A percentile compares a stretch with the other conserved stretches of the same genome.
phyloP scores from a whole-genome alignment of 2,888 invertebrate species.

The Cetonia aurata region DNA sequence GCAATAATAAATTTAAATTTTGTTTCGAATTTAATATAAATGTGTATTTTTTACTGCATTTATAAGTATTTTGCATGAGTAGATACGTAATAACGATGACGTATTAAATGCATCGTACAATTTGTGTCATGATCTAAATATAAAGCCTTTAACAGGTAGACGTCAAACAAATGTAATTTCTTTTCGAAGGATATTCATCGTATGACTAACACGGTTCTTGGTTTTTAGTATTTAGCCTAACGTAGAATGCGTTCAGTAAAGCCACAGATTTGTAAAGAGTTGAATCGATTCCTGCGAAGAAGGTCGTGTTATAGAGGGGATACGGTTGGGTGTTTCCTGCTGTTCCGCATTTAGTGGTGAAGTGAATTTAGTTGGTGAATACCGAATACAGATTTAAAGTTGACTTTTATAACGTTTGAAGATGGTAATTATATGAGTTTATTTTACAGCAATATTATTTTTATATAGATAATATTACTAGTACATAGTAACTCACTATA shows the following conservation, averaged over 20 bases:
- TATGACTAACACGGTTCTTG: slow-evolving; percentile 1
- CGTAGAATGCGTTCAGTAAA: slow-evolving; percentile 14
- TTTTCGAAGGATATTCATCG: neutral
- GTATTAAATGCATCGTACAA: neutral
- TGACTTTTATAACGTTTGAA: neutral
- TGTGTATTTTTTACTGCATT: neutral
- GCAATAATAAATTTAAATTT: no score
- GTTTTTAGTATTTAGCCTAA: neutral
- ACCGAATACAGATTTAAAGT: slow-evolving; percentile 7
- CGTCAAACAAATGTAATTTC: neutral
- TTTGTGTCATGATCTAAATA: slow-evolving; percentile 11
- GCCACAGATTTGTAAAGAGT: neutral
- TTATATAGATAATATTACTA: neutral
- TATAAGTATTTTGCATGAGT: neutral
- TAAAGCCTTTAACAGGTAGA: slow-evolving; percentile 12
- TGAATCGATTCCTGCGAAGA: slow-evolving; percentile 28
- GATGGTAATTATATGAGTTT: neutral
- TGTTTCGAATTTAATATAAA: no score
- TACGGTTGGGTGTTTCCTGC: slow-evolving; percentile 32
- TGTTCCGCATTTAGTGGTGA: slow-evolving; percentile 14
- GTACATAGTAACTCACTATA: neutral
- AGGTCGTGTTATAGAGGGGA: slow-evolving; percentile 25
- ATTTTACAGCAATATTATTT: neutral
- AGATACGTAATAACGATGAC: neutral
- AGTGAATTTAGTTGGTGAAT: neutral